Evolutionary conservation across 2,888 invertebrate genomes (phyloP).

Genomic region (Aradus depressus): DNA sequence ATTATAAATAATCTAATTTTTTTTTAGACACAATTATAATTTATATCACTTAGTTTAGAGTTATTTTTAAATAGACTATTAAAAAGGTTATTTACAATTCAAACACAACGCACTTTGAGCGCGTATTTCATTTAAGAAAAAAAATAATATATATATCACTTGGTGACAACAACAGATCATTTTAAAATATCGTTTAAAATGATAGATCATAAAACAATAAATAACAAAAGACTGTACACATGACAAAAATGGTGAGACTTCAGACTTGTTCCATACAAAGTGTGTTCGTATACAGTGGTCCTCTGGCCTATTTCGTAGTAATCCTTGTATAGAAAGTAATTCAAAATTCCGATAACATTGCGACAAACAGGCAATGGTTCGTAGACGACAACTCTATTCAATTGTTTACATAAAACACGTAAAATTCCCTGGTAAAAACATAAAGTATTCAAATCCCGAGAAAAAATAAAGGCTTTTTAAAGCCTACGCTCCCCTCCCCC

Average conservation of each 20-base stretch:
- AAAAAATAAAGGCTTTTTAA: no score
- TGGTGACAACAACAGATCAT: constrained; percentile 29
- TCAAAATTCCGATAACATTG: no score
- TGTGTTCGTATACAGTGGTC: constrained; percentile 19
- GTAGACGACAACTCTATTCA: no score
- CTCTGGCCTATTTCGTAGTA: no score
- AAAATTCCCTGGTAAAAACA: no score
- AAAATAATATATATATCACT: constrained; percentile 26
- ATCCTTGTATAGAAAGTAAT: no score
- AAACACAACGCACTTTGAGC: constrained; percentile 29
- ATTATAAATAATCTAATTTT: constrained; percentile 23
- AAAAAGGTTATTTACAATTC: constrained; percentile 25
- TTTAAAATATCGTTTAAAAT: constrained; percentile 22
- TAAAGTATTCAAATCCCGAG: no score
- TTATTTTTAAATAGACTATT: constrained; percentile 21
- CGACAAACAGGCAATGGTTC: no score
- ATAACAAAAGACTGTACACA: constrained; percentile 21
- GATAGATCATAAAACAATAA: constrained; percentile 26
- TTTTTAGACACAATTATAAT: constrained; percentile 16
- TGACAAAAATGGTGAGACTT: constrained; percentile 17
- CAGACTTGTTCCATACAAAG: constrained; percentile 27
- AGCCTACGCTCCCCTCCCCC: no score
- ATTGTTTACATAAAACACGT: no score
- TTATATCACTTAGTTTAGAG: constrained; percentile 21
- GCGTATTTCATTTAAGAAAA: constrained; percentile 18